phyloP scores from a whole-genome alignment of 1,140 invertebrate species.

The Anastatus disparis region DNA sequence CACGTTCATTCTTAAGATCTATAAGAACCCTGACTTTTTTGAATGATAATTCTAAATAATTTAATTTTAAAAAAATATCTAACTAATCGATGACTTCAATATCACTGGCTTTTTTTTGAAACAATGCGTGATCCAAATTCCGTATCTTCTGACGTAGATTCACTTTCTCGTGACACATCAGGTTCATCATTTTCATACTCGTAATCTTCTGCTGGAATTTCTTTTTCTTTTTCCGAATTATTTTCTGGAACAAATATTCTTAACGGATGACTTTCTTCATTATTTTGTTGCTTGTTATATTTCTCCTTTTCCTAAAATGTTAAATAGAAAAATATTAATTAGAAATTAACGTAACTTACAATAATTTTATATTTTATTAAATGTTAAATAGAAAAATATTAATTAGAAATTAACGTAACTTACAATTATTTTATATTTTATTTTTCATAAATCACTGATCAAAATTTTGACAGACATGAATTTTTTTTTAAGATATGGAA shows the following conservation, averaged over 20 bases:
- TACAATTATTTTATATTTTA: too few species aligned
- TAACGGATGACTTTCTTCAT: slow-evolving; percentile 52
- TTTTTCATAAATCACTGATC: too few species aligned
- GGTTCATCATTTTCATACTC: slow-evolving; percentile 55
- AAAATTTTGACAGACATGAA: too few species aligned
- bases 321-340: too few species aligned
- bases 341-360: too few species aligned
- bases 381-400: too few species aligned
- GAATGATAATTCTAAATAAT: too few species aligned
- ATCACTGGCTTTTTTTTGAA: slow-evolving; percentile 37
- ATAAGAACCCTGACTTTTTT: too few species aligned
- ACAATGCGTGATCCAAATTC: slow-evolving; percentile 55
- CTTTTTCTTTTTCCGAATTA: slow-evolving; percentile 46
- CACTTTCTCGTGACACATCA: slow-evolving; percentile 15
- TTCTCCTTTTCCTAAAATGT: slow-evolving; percentile 30
- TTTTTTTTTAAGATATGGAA: too few species aligned
- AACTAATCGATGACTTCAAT: neutral
- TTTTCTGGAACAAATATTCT: slow-evolving; percentile 66
- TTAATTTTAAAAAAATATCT: slow-evolving; percentile 8
- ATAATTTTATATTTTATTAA: too few species aligned
- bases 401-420: too few species aligned
- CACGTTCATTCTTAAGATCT: neutral
- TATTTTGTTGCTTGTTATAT: slow-evolving; percentile 15
- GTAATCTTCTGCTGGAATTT: slow-evolving; percentile 50
- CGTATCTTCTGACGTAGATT: slow-evolving; percentile 9